Evolutionary conservation across 37 sponge, comb jelly and placozoan species (phyloP), one percentile per base, ranked within the genome.

Genomic region (Aphrocallistes beatrix): DNA sequence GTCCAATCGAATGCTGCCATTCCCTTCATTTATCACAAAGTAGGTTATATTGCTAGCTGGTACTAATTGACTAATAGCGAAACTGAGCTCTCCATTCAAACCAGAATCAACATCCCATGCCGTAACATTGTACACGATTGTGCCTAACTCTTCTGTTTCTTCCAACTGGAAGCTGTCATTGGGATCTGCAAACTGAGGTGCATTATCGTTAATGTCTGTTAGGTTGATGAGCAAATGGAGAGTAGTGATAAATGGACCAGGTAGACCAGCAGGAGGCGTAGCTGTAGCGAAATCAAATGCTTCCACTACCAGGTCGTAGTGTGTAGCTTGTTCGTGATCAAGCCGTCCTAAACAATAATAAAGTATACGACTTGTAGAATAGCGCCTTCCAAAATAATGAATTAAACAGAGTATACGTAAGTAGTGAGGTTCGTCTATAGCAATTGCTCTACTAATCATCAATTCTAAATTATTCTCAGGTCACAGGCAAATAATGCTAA

Each of bases 191-290:
- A 84, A 84, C 32, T 51, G 45, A 45, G 85, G 85, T 3, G 23
- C 6, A 16, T 84, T 84, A 42, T 84, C 85, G 25, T 84, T 84
- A 50, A 42, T 49, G n/a, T 84, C 85, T 28, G 23, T 36, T 30
- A 84, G n/a, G 23, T 42, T 42, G 10, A 84, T 84, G 8, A 28
- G 34, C 34, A 60, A 60, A 60, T 60, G 75, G 1, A 60, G 34
- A 21, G 10, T 30, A 32, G 75, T 60, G n/a, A 30, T 60, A 25
- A 25, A 25, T 28, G 3, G 10, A 60, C 75, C 75, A 3, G 75
- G 75, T 3, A 19, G 34, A 6, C 75, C 75, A 60, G 10, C n/a
- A 60, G 75, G 75, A 25, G 75, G 75, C 10, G 25, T 19, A 8
- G 3, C 75, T 21, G 8, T 60, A 13, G 75, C 32, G 21, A 25